These are phyloP conservation scores for Palythoa grandis DNA, from an alignment of 92 coral and sea anemone genomes.

Conservation along the genomic window DNA sequence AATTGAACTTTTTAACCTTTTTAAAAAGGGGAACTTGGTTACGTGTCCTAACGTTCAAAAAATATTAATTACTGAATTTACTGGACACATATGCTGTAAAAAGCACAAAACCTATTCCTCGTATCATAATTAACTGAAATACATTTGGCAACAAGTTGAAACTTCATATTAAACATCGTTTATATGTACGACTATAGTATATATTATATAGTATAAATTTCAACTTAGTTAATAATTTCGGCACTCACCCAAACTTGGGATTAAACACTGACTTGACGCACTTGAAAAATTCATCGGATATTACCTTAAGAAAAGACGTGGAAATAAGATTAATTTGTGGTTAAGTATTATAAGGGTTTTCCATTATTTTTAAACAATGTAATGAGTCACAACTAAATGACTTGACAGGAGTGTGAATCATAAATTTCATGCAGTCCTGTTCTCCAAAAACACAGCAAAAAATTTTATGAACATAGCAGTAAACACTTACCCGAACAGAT, in stretches of 20 bases:
- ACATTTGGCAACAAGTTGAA: background rate
- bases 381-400: constrained; percentile 8
- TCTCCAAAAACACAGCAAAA: background rate
- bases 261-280: constrained; percentile 75
- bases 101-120: background rate
- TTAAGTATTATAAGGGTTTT: background rate
- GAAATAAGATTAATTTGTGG: background rate
- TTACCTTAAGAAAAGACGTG: constrained; percentile 42
- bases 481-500: constrained; percentile 34
- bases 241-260: constrained; percentile 44
- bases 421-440: background rate
- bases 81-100: background rate
- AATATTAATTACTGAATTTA: background rate
- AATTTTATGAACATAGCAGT: background rate
- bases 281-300: constrained; percentile 66
- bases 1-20: no score
- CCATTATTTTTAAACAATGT: background rate
- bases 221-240: background rate
- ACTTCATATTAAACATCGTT: background rate
- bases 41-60: background rate
- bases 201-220: background rate
- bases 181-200: background rate
- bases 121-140: background rate
- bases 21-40: background rate
- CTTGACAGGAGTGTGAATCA: background rate